Evolutionary conservation across 1,140 invertebrate species (phyloP).

Genomic region (Drosophila busckii): DNA sequence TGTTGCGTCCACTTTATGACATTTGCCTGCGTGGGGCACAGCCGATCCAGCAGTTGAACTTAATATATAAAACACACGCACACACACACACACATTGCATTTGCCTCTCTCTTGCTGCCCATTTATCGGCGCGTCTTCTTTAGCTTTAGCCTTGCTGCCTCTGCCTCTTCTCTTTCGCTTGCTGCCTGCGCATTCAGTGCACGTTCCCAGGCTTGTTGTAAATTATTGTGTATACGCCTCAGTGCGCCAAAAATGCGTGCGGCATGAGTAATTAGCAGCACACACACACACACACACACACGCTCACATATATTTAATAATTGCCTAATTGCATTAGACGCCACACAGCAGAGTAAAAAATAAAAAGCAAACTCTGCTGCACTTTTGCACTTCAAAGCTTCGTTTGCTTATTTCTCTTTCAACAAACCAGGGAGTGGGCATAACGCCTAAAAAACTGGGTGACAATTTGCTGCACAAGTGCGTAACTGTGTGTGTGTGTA

Average conservation of each 20-base stretch:
- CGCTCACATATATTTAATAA: constrained; percentile 37
- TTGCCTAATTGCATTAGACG: constrained; percentile 72
- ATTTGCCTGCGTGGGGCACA: no score
- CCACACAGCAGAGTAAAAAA: no score
- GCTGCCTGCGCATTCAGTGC: constrained; percentile 55
- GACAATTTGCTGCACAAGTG: constrained; percentile 72
- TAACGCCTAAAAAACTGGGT: constrained; percentile 50
- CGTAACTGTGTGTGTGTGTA: constrained; percentile 35
- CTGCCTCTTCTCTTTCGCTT: neutral
- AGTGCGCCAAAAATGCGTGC: constrained; percentile 69
- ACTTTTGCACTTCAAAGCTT: constrained; percentile 69
- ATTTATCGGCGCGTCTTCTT: neutral
- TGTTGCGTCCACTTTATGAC: no score
- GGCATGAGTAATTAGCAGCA: constrained; percentile 73
- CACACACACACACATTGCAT: constrained; percentile 21
- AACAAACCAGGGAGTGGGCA: no score
- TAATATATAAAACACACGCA: neutral
- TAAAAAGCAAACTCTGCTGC: constrained; percentile 72
- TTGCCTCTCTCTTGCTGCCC: neutral
- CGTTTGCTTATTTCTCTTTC: constrained; percentile 12
- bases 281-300: constrained; percentile 3
- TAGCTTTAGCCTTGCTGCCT: neutral
- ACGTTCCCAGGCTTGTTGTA: constrained; percentile 51
- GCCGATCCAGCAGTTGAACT: no score
- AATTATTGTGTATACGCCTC: constrained; percentile 76